These are phyloP conservation scores for Drosophila pseudoananassae DNA, from an alignment of 1,140 invertebrate genomes.

Conservation along the genomic window DNA sequence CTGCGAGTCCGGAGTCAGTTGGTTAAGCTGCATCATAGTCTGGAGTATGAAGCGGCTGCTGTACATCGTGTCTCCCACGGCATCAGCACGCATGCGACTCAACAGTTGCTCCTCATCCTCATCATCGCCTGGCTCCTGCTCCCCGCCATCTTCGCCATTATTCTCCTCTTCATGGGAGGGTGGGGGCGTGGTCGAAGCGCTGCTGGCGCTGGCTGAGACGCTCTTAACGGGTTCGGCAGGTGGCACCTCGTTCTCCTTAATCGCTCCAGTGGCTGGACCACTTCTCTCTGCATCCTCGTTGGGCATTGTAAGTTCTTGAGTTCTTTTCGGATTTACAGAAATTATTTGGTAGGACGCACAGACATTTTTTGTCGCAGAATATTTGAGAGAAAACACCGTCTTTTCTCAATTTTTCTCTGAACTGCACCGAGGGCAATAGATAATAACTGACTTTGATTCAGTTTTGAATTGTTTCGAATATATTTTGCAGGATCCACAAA, in stretches of 20 bases:
- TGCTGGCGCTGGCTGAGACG: conserved; percentile 29
- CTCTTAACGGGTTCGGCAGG: neutral
- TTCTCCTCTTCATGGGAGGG: conserved; percentile 27
- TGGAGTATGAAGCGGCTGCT: conserved; percentile 90
- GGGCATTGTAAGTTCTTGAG: conserved; percentile 12
- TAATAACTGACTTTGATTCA: too few relatives aligned
- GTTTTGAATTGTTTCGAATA: neutral
- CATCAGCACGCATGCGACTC: conserved; percentile 88
- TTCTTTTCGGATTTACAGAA: neutral
- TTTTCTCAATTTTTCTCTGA: too few relatives aligned
- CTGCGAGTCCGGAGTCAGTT: conserved; percentile 74
- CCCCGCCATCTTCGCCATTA: conserved; percentile 30
- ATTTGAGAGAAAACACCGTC: too few relatives aligned
- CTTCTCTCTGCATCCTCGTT: conserved; percentile 31
- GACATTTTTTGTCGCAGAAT: too few relatives aligned
- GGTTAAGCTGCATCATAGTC: conserved; percentile 86
- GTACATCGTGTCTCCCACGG: conserved; percentile 90
- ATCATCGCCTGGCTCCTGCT: conserved; percentile 16
- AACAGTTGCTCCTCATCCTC: conserved; percentile 60
- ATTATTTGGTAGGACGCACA: neutral
- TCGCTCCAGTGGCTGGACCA: neutral
- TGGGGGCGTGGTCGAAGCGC: conserved; percentile 45
- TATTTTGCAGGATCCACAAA: neutral
- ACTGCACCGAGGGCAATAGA: too few relatives aligned
- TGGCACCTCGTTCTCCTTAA: conserved; percentile 16